Percentiles rank a stretch among this genome's conserved stretches.
Evolutionary conservation across 2,797 vertebrate species (phyloP).

Genomic region (Passerculus sandwichensis): DNA sequence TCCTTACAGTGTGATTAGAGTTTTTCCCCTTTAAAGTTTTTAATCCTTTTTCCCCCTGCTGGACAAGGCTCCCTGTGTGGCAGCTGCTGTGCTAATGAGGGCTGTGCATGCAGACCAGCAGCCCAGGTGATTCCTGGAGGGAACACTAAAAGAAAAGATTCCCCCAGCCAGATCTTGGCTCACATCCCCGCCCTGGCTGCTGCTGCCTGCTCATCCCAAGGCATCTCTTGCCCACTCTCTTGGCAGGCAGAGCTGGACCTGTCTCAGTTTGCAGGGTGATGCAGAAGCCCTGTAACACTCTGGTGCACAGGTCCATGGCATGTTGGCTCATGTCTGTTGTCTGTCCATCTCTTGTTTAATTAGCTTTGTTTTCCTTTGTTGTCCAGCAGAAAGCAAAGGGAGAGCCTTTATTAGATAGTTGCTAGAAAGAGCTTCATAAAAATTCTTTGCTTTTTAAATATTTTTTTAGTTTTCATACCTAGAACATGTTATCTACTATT

Average conservation of each 20-base stretch:
- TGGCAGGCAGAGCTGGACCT: not conserved
- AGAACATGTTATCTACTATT: not conserved
- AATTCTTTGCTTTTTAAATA: no score
- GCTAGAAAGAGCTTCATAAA: not conserved
- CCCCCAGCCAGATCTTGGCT: not conserved
- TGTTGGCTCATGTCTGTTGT: not conserved
- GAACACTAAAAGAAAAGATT: not conserved
- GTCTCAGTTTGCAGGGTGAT: not conserved
- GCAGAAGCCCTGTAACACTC: not conserved
- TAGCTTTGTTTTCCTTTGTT: not conserved
- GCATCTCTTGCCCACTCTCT: not conserved
- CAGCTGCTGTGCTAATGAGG: not conserved
- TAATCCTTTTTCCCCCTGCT: not conserved
- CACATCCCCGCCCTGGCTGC: not conserved
- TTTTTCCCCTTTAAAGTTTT: not conserved
- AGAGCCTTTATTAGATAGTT: not conserved
- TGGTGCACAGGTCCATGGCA: not conserved
- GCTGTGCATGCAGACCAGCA: not conserved
- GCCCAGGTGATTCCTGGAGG: not conserved
- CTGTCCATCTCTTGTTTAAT: not conserved
- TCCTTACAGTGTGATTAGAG: not conserved
- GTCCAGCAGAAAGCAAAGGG: not conserved
- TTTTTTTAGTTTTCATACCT: not conserved
- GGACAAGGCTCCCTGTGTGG: not conserved
- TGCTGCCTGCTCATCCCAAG: not conserved